phyloP scores from a whole-genome alignment of 2,797 vertebrate genomes.

The Sebastes taczanowskii region DNA sequence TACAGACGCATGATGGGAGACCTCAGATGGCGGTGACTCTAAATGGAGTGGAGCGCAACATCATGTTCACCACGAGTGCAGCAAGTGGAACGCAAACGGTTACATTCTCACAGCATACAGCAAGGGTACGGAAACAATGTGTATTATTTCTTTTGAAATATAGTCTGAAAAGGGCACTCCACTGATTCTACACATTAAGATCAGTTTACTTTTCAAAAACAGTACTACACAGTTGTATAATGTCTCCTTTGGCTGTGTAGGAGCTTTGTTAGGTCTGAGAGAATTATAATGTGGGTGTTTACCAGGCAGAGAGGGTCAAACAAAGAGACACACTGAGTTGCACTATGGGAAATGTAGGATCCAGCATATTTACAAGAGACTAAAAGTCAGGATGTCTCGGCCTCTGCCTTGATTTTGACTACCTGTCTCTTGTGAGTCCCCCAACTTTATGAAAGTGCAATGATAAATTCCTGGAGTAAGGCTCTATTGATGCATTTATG shows the following conservation, averaged over 20 bases:
- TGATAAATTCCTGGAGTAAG: not conserved
- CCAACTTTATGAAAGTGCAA: not conserved
- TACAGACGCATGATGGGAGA: slow-evolving; percentile 88
- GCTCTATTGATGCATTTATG: not conserved
- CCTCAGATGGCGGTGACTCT: slow-evolving; percentile 95
- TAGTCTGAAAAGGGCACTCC: not conserved
- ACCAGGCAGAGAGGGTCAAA: not conserved
- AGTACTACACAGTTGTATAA: not conserved
- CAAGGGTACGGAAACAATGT: slow-evolving; percentile 81
- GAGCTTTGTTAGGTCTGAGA: not conserved
- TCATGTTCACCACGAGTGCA: slow-evolving; percentile 92
- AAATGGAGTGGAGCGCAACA: slow-evolving; percentile 86
- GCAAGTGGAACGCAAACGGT: slow-evolving; percentile 89
- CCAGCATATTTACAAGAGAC: not conserved
- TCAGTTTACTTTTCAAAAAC: not conserved
- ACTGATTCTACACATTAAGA: not conserved
- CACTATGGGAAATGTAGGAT: not conserved
- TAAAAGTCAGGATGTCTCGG: not conserved
- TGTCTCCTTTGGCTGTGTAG: not conserved
- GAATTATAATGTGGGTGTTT: not conserved
- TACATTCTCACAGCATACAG: slow-evolving; percentile 83
- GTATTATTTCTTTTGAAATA: not conserved
- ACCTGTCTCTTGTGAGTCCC: not conserved
- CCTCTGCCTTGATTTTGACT: not conserved
- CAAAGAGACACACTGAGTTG: not conserved